Base-by-base conservation (phyloP, 2,888 invertebrate species). In the Tenthredo scrophulariae region DNA sequence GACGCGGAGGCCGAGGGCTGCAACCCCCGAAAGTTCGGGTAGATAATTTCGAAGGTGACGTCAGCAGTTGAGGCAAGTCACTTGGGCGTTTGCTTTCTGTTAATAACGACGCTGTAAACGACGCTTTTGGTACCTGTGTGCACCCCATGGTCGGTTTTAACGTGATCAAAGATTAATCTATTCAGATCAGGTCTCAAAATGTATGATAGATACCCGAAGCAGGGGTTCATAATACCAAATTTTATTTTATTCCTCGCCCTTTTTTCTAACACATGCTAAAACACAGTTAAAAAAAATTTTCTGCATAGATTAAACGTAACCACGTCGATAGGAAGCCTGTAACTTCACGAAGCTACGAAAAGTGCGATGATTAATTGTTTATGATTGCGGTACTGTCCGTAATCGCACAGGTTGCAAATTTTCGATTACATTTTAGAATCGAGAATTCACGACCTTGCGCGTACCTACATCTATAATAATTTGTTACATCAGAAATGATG, bases 21-120 rank as follows among this genome's bases (percentile, higher is more conserved):
- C 58, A 10, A 22, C 79, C 58, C 79, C 37, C 72, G 7, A 40
- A 26, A 62, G 26, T 79, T 79, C 37, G 37, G 22, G 79, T 58
- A 50, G 79, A 79, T 79, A 79, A 79, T 79, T 79, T 79, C 40
- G n/a, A 79, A 37, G 58, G 79, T 79, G 79, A 79, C 79, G 79
- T 79, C 79, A 79, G 79, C 79, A 79, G 79, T 79, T 79, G 37
- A 58, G 79, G 40, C 79, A 33, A 79, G 79, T 79, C 79, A 79
- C 79, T 79, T 79, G 9, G n/a, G 46, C 58, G 58, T 58, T 58
- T 37, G 62, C 79, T 40, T 79, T 79, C 37, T 58, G 79, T 79
- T 79, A 58, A 79, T 79, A 37, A 79, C 79, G 79, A 62, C 18
- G 37, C 58, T 79, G 37, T 22, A 40, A 79, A 40, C 22, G 62